phyloP scores from a whole-genome alignment of 2,797 vertebrate species.

The Syncerus caffer region DNA sequence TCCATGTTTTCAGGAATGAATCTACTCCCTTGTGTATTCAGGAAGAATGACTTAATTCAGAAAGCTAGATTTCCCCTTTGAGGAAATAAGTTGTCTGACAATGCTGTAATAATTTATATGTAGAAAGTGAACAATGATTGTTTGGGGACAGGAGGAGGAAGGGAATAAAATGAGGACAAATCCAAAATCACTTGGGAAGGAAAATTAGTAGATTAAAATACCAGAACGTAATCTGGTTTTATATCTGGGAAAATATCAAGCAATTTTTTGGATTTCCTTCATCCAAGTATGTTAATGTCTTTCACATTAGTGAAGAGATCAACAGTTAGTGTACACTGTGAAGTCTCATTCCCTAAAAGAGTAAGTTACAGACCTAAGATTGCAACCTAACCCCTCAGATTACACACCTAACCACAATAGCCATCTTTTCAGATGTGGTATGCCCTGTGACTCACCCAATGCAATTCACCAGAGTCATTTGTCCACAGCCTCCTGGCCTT shows the following conservation, averaged over 20 bases:
- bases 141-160: not conserved
- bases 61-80: not conserved
- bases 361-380: not conserved
- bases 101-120: not conserved
- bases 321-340: not conserved
- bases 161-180: not conserved
- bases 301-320: not conserved
- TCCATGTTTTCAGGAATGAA: not conserved
- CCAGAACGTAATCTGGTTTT: not conserved
- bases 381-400: not conserved
- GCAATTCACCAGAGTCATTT: not conserved
- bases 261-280: not conserved
- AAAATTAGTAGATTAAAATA: not conserved
- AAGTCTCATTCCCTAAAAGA: not conserved
- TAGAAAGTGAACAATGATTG: not conserved
- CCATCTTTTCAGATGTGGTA: not conserved
- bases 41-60: not conserved
- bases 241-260: not conserved
- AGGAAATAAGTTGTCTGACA: conserved; percentile 10
- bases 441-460: not conserved
- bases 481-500: not conserved
- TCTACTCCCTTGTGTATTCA: not conserved
- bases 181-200: not conserved
- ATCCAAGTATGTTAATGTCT: not conserved
- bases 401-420: not conserved